Base-by-base conservation (phyloP, 1,140 invertebrate genomes). In the Camponotus vicinus region DNA sequence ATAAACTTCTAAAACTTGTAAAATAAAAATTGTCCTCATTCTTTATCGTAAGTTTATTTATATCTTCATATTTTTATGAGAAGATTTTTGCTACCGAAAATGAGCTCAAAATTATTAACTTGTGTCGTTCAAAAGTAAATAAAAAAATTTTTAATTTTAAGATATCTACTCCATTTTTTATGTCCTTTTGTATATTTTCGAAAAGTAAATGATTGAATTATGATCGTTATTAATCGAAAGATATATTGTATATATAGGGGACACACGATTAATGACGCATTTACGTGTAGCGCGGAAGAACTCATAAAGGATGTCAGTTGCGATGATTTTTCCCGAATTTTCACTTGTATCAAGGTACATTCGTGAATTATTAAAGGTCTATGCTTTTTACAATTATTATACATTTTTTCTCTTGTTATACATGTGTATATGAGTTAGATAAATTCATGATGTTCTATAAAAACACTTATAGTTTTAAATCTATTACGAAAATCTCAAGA, bases 271-370 rank as follows among this genome's bases (percentile, higher is more conserved):
- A 45, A 15, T 0, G 64, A 71, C 0, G 37, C 9, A 0, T 85
- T 87, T 32, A 7, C 69, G 8, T 3, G 32, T n/a, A 42, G 27
- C 0, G 11, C 84, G 0, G 66, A 89, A 0, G 78, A 40, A 0
- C 91, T 85, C 13, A 15, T 59, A 0, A 32, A 34, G 1, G 37
- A 82, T 11, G 0, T 92, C 0, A 21, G 45, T n/a, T 8, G 1
- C 1, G 6, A 88, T 27, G 67, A 88, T 2, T 92, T 86, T 45
- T 80, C 77, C 2, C 59, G 71, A 32, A 63, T 92, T 15, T 69
- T 86, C 1, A 90, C 83, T 18, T 80, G 79, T 15, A 6, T 59
- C 6, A 90, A 89, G 77, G 91, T 92, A 57, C 9, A 3, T 0
- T 7, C 15, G 11, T 9, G 1, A n/a, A 21, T 13, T 85, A 8